Base-by-base conservation (phyloP, 2,797 vertebrate species). In the Sarcophilus harrisii region DNA sequence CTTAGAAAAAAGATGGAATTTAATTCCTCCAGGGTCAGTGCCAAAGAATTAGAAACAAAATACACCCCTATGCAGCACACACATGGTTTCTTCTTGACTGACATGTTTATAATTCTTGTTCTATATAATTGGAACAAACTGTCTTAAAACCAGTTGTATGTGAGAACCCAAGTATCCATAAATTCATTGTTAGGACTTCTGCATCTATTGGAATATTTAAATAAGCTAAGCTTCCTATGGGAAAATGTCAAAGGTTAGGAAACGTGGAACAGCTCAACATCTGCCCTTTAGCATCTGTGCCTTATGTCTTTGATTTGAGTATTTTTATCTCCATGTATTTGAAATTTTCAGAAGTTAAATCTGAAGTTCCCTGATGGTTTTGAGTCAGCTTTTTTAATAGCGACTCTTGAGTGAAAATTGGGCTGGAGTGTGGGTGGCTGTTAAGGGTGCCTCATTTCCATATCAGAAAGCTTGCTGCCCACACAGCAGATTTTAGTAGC, bases 401-500 rank as follows among this genome's bases (percentile, higher is more conserved):
- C 52, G 93, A 92, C 97, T 97, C 96, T 73, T 96, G 94, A 97
- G 98, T 94, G 97, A 97, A 97, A 96, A 96, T 97, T 91, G 96
- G 97, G 97, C 96, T 92, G 95, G 1, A 57, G 93, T 81, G 96
- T 97, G 98, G 98, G 97, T 0, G 93, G 96, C 96, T 94, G 96
- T 94, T 96, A 95, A 96, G 96, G 97, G 96, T 30, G 95, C 96
- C 94, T 97, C 94, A 58, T 96, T 97, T 97, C 97, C 94, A 94
- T 97, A 90, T 92, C 27, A 58, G 90, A 95, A 93, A 62, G 94
- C 73, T 87, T 87, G 73, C 97, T 90, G 27, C 97, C 98, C 97
- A 97, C 97, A 93, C 93, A 62, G 96, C 96, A 97, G 96, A 96
- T 97, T 97, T 94, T 92, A 96, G 98, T 95, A 94, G 96, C 97